phyloP scores from a whole-genome alignment of 2,113 vertebrate genomes.

The Cryptomyrus ogoouensis region DNA sequence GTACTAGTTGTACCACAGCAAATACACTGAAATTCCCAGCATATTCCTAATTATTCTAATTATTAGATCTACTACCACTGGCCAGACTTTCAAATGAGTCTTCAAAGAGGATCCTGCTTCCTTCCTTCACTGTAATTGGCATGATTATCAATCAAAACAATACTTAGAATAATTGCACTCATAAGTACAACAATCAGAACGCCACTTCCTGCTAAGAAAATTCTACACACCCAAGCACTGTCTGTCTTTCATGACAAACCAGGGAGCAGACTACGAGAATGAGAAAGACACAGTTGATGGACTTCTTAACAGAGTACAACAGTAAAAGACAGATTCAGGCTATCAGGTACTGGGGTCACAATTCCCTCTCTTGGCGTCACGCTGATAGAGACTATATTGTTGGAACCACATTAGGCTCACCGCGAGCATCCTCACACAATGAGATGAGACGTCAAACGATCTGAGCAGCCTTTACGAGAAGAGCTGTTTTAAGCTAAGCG shows the following conservation, averaged over 20 bases:
- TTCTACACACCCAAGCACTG: background rate
- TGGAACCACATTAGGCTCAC: background rate
- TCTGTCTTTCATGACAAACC: background rate
- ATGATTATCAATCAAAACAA: slow-evolving; percentile 42
- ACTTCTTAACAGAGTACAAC: background rate
- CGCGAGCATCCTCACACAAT: background rate
- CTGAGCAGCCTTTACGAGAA: background rate
- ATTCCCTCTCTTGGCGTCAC: background rate
- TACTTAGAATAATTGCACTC: slow-evolving; percentile 47
- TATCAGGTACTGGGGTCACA: slow-evolving; percentile 9
- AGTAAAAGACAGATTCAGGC: background rate
- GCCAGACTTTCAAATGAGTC: slow-evolving; percentile 32
- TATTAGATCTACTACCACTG: background rate
- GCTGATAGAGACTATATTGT: background rate
- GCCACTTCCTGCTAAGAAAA: slow-evolving; percentile 41
- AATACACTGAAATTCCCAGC: background rate
- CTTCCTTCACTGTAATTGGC: slow-evolving; percentile 43
- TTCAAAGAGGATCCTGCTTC: slow-evolving; percentile 53
- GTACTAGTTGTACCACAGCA: background rate
- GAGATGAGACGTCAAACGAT: background rate
- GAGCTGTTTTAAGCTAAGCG: slow-evolving; percentile 5
- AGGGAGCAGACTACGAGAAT: background rate
- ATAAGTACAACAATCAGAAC: slow-evolving; percentile 42
- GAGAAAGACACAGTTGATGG: background rate
- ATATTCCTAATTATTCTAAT: background rate